phyloP scores from a whole-genome alignment of 1,140 invertebrate genomes.

The Lepidurus arcticus region DNA sequence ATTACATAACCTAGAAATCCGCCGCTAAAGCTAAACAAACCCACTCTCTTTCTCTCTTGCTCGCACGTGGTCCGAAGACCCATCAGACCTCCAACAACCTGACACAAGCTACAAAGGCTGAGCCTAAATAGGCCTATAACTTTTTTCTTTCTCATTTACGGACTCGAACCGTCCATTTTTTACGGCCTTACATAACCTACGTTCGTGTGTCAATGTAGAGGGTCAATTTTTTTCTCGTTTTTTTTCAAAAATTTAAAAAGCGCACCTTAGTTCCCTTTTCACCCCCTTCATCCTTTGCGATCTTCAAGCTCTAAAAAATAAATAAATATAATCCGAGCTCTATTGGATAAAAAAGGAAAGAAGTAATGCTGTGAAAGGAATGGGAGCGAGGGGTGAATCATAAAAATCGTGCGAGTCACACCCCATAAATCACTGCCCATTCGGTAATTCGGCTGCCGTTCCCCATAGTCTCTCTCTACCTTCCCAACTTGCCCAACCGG shows the following conservation, averaged over 20 bases:
- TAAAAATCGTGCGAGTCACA: not conserved
- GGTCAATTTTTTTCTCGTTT: not conserved
- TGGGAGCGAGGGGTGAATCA: not conserved
- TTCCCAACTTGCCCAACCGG: not conserved
- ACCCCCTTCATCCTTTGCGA: not conserved
- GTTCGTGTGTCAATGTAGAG: not conserved
- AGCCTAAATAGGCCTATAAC: slow-evolving; percentile 9
- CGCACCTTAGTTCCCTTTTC: too few relatives aligned
- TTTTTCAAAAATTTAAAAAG: not conserved
- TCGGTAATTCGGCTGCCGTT: slow-evolving; percentile 4
- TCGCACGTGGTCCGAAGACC: not conserved
- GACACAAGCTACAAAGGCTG: not conserved
- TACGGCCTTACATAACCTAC: not conserved
- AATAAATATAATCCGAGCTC: not conserved
- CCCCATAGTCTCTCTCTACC: not conserved
- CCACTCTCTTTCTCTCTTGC: too few relatives aligned
- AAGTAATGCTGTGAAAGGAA: not conserved
- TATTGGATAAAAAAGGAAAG: not conserved
- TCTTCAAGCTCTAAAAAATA: not conserved
- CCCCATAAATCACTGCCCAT: not conserved
- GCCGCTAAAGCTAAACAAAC: not conserved
- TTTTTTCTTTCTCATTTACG: not conserved
- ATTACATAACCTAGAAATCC: not conserved
- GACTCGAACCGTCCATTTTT: not conserved
- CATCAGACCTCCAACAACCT: not conserved